Evolutionary conservation across 1,140 invertebrate genomes (phyloP).

Genomic region (Drosophila leontia): DNA sequence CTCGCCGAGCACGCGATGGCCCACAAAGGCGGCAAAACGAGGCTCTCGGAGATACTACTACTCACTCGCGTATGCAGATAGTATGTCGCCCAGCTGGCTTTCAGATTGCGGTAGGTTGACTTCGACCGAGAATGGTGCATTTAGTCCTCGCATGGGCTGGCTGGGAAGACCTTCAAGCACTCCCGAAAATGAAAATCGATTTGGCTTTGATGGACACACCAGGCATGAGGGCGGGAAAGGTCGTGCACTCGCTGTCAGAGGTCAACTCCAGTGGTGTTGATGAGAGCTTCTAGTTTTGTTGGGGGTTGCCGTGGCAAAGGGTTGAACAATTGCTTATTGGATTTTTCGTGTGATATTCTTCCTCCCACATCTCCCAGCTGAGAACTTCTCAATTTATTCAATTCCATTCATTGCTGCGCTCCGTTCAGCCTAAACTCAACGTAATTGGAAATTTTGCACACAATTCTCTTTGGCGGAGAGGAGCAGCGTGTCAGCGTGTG

Average conservation of each 20-base stretch:
- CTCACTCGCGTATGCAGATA: conserved; percentile 13
- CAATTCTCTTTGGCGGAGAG: conserved; percentile 2
- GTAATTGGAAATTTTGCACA: conserved; percentile 39
- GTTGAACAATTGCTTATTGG: not conserved
- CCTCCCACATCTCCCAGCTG: not conserved
- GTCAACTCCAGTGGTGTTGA: conserved; percentile 59
- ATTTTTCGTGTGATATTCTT: not conserved
- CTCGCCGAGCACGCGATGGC: conserved; percentile 66
- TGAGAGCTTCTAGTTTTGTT: conserved; percentile 15
- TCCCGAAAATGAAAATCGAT: conserved; percentile 57
- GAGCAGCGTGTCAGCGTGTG: conserved; percentile 16
- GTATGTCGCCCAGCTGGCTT: conserved; percentile 20
- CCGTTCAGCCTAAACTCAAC: conserved; percentile 14
- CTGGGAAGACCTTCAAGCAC: conserved; percentile 38
- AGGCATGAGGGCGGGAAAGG: conserved; percentile 40
- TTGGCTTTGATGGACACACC: conserved; percentile 49
- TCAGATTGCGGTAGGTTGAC: conserved; percentile 43
- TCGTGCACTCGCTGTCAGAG: conserved; percentile 58
- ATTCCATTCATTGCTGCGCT: not conserved
- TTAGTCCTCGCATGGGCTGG: not conserved
- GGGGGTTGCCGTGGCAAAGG: conserved; percentile 30
- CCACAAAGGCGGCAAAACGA: conserved; percentile 44
- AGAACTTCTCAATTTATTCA: conserved; percentile 10
- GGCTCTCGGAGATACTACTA: conserved; percentile 6
- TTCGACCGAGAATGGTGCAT: conserved; percentile 54